phyloP scores from a whole-genome alignment of 1,140 invertebrate genomes.

The Mylabris phalerata region DNA sequence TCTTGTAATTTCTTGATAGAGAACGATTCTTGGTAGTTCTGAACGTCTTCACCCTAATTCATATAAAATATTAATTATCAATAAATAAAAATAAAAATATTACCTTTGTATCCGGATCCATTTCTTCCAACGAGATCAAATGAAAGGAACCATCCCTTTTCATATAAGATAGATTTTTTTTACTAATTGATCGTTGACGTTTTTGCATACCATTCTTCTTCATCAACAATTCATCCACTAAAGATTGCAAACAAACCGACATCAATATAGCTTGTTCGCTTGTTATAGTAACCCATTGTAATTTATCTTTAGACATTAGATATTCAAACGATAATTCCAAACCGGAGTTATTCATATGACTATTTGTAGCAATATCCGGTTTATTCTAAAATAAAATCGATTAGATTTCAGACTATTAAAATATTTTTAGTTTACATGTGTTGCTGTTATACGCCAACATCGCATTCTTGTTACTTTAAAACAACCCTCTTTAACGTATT shows the following conservation, averaged over 20 bases:
- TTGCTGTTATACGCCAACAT: slow-evolving; percentile 92
- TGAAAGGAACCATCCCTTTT: slow-evolving; percentile 50
- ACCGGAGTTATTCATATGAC: slow-evolving; percentile 34
- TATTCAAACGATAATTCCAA: slow-evolving; percentile 94
- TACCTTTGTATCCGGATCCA: slow-evolving; percentile 42
- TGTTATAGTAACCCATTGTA: slow-evolving; percentile 87
- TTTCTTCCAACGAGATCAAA: slow-evolving; percentile 39
- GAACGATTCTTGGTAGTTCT: slow-evolving; percentile 40
- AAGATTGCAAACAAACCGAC: slow-evolving; percentile 87
- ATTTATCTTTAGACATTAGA: slow-evolving; percentile 81
- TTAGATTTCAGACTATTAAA: background rate
- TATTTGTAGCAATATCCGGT: slow-evolving; percentile 29
- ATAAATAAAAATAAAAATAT: slow-evolving; percentile 1
- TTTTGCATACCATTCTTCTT: slow-evolving; percentile 60
- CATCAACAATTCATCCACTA: slow-evolving; percentile 89
- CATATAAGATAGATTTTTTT: slow-evolving; percentile 45
- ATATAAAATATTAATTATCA: background rate
- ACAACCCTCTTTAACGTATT: slow-evolving; percentile 62
- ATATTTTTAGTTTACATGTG: slow-evolving; percentile 55
- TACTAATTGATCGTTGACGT: slow-evolving; percentile 27
- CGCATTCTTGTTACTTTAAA: slow-evolving; percentile 93
- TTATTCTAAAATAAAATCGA: slow-evolving; percentile 34
- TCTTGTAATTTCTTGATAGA: slow-evolving; percentile 51
- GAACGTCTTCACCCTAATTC: background rate
- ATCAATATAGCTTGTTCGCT: slow-evolving; percentile 91